Evolutionary conservation across 1,140 invertebrate species (phyloP).

Genomic region (Drosophila eugracilis): DNA sequence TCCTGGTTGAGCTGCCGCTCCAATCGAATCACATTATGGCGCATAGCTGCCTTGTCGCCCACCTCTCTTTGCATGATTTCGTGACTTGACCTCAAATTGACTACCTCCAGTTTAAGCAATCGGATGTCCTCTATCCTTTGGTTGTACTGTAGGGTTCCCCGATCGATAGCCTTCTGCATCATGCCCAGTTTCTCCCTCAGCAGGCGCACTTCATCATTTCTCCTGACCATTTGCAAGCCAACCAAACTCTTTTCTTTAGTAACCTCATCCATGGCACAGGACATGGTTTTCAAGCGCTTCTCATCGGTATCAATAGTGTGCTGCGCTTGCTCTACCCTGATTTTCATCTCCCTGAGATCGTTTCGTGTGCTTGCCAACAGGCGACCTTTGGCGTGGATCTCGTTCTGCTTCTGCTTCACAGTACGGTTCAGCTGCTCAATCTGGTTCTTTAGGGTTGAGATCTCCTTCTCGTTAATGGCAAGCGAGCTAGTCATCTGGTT

Average conservation of each 20-base stretch:
- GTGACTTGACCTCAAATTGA: constrained; percentile 88
- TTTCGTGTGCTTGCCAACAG: constrained; percentile 84
- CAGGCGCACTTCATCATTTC: constrained; percentile 90
- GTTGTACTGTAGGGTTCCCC: constrained; percentile 88
- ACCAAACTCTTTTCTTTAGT: constrained; percentile 89
- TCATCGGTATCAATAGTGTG: constrained; percentile 85
- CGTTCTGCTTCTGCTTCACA: constrained; percentile 87
- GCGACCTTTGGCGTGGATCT: constrained; percentile 84
- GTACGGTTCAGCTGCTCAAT: constrained; percentile 88
- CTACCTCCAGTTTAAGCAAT: constrained; percentile 90
- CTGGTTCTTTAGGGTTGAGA: constrained; percentile 52
- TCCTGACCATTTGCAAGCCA: constrained; percentile 89
- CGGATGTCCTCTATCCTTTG: constrained; percentile 91
- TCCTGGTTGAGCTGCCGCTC: constrained; percentile 90
- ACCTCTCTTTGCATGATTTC: constrained; percentile 87
- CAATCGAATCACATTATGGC: constrained; percentile 90
- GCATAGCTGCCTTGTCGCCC: constrained; percentile 86
- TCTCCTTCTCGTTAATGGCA: constrained; percentile 48
- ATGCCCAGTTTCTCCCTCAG: constrained; percentile 90
- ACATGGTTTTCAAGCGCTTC: constrained; percentile 86
- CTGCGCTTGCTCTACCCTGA: constrained; percentile 85
- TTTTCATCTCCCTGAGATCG: constrained; percentile 86
- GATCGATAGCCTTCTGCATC: constrained; percentile 88
- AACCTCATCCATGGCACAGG: constrained; percentile 88
- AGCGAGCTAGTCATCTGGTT: constrained; percentile 47